Conservation (phyloP, 2,797 vertebrate genomes). For the Takifugu rubripes region DNA sequence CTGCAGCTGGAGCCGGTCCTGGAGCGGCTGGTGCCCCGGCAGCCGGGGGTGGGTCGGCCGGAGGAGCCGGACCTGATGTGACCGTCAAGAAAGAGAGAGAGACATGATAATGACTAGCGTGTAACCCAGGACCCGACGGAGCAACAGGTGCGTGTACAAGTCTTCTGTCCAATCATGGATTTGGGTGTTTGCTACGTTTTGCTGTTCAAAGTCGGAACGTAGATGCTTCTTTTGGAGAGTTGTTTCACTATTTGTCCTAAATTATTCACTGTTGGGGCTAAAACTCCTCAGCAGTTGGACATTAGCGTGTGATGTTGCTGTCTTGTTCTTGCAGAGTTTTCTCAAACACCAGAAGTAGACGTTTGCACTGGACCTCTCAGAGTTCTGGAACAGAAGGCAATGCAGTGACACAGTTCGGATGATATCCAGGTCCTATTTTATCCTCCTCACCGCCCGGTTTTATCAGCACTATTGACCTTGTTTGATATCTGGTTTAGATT, state of each 20-base stretch:
- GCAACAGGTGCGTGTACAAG: constrained; percentile 43
- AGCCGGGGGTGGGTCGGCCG: constrained; percentile 18
- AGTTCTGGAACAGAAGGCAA: constrained; percentile 28
- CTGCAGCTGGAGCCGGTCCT: constrained; percentile 38
- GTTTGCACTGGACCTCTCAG: constrained; percentile 23
- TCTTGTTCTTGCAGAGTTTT: constrained; percentile 29
- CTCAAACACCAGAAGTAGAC: constrained; percentile 23
- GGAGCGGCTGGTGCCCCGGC: constrained; percentile 52
- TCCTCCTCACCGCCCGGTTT: background rate
- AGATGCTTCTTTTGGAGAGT: too few species aligned
- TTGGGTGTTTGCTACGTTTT: background rate
- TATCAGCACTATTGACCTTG: background rate
- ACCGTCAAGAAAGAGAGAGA: constrained; percentile 72
- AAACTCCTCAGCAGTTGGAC: background rate
- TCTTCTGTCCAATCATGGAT: background rate
- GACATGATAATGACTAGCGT: constrained; percentile 55
- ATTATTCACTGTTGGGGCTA: background rate
- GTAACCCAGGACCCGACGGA: constrained; percentile 29
- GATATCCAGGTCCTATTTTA: constrained; percentile 33
- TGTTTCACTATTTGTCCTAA: too few species aligned
- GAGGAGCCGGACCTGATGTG: constrained; percentile 57
- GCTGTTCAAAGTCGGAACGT: background rate
- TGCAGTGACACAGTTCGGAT: constrained; percentile 19
- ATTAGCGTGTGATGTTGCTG: background rate
- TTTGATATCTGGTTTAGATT: background rate